phyloP scores from a whole-genome alignment of 2,113 vertebrate species.

The Anhinga anhinga region DNA sequence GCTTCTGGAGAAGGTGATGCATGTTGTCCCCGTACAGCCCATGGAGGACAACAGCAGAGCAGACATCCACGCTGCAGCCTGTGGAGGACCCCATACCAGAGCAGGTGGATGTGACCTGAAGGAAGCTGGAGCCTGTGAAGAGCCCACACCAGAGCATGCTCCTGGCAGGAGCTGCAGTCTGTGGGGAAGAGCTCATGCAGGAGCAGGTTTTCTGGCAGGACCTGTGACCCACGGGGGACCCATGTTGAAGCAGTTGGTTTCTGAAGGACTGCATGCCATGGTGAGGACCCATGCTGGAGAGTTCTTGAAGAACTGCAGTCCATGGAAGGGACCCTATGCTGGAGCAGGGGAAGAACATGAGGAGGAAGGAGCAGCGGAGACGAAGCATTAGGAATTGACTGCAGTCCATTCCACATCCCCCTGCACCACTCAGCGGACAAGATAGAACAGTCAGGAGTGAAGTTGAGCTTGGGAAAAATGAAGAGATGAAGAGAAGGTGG shows the following conservation, averaged over 20 bases:
- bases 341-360: not conserved
- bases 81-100: rapidly evolving
- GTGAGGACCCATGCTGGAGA: not conserved
- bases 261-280: not conserved
- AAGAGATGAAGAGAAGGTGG: not conserved
- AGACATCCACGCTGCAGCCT: not conserved
- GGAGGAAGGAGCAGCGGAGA: not conserved
- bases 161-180: not conserved
- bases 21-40: not conserved
- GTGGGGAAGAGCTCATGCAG: not conserved
- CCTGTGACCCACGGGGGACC: not conserved
- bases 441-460: not conserved
- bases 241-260: not conserved
- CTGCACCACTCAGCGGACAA: rapidly evolving
- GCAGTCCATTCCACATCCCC: not conserved
- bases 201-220: not conserved
- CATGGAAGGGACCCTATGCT: rapidly evolving
- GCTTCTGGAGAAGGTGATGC: not conserved
- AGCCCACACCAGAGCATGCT: rapidly evolving
- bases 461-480: not conserved
- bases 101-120: not conserved
- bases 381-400: not conserved
- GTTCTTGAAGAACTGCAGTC: not conserved
- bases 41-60: not conserved
- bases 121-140: not conserved